Evolutionary conservation across 2,797 vertebrate species (phyloP).

Genomic region (Sebastolobus altivelis): DNA sequence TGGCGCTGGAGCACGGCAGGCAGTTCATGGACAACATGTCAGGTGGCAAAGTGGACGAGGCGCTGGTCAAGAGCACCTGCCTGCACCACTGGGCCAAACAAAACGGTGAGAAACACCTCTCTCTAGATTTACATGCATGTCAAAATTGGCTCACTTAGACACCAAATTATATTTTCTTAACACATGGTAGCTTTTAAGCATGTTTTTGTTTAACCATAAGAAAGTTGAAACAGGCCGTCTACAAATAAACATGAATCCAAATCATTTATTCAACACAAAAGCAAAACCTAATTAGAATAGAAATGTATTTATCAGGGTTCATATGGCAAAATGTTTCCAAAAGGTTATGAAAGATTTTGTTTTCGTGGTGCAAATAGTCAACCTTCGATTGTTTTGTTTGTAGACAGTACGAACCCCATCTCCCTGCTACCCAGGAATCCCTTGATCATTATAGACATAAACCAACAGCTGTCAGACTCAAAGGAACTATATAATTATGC

Average conservation of each 20-base stretch:
- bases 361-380: neutral
- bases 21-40: constrained; percentile 99
- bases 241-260: neutral
- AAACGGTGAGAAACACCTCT: constrained; percentile 85
- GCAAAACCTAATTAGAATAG: neutral
- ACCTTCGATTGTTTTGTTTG: neutral
- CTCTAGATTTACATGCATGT: too few species aligned
- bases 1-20: constrained; percentile 96
- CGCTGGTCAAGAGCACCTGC: constrained; percentile 95
- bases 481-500: neutral
- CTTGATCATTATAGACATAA: neutral
- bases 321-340: neutral
- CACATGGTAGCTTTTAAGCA: neutral
- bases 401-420: fast-evolving
- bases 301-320: neutral
- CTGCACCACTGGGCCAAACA: constrained; percentile 97
- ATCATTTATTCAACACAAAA: neutral
- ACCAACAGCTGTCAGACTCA: neutral
- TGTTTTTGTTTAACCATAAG: neutral
- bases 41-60: constrained; percentile 97
- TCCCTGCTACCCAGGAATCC: neutral
- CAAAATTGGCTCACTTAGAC: neutral
- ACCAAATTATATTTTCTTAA: neutral
- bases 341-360: too few species aligned
- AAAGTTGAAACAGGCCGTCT: neutral